Evolutionary conservation across 1,140 invertebrate species (phyloP).

Genomic region (Glossosoma conforme): DNA sequence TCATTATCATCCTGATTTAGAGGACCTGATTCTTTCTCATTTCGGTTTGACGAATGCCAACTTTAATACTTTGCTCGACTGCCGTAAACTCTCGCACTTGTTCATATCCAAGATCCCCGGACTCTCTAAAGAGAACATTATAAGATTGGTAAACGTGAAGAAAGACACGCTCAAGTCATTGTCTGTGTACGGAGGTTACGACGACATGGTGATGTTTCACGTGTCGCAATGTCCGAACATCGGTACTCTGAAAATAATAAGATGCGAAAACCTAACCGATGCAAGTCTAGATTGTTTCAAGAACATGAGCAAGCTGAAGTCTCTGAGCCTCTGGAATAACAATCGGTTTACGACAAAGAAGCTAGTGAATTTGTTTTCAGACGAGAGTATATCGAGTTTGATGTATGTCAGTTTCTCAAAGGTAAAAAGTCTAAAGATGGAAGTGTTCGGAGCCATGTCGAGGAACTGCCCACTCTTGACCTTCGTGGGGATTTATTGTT

Average conservation of each 20-base stretch:
- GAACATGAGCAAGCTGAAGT: constrained; percentile 33
- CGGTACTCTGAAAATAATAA: constrained; percentile 41
- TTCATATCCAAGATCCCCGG: constrained; percentile 44
- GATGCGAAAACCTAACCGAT: constrained; percentile 45
- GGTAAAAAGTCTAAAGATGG: constrained; percentile 40
- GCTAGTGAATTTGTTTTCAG: constrained; percentile 36
- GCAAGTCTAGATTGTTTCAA: constrained; percentile 36
- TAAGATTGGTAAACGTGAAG: constrained; percentile 36
- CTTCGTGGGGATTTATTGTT: constrained; percentile 45
- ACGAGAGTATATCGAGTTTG: constrained; percentile 35
- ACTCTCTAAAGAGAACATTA: constrained; percentile 38
- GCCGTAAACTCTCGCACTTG: constrained; percentile 39
- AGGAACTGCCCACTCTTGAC: constrained; percentile 43
- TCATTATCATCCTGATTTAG: constrained; percentile 38
- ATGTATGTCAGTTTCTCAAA: constrained; percentile 43
- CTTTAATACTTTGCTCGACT: constrained; percentile 38
- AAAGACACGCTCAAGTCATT: constrained; percentile 37
- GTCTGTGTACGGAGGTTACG: constrained; percentile 42
- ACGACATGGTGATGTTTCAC: constrained; percentile 38
- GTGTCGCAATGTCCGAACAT: constrained; percentile 38
- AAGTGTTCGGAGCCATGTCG: constrained; percentile 41
- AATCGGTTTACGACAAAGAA: constrained; percentile 38
- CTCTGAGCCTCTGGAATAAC: constrained; percentile 45
- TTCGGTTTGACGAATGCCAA: constrained; percentile 42
- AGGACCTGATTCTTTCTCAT: constrained; percentile 40